Conservation (phyloP, 2,888 invertebrate species). For the Frankliniella fusca region DNA sequence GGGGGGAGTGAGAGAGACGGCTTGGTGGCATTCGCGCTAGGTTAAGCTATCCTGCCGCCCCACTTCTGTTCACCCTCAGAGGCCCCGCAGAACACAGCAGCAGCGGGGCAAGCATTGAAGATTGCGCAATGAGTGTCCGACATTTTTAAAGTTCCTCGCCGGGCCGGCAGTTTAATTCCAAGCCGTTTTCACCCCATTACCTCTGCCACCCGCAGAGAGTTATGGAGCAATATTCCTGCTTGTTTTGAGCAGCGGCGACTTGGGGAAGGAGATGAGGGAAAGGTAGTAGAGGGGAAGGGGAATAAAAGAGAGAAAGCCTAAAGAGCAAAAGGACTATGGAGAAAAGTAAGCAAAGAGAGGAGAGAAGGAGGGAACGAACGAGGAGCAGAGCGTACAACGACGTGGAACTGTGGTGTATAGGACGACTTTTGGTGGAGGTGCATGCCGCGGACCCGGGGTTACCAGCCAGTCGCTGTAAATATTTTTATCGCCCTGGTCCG, state of each 20-base stretch:
- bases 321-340: background rate
- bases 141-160: background rate
- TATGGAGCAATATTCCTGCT: background rate
- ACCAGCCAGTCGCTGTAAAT: too few relatives aligned
- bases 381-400: background rate
- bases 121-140: background rate
- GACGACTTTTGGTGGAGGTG: too few relatives aligned
- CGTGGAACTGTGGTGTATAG: background rate
- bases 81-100: too few relatives aligned
- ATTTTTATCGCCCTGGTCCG: too few relatives aligned
- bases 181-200: background rate
- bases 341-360: background rate
- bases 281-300: background rate
- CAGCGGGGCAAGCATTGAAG: background rate
- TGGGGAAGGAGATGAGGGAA: background rate
- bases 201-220: background rate
- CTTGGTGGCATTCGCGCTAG: too few relatives aligned
- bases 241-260: background rate
- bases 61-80: too few relatives aligned
- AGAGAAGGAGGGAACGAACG: background rate
- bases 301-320: background rate
- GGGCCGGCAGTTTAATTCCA: conserved; percentile 10
- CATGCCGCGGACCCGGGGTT: too few relatives aligned
- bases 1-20: background rate
- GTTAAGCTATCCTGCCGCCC: too few relatives aligned